Base-by-base conservation (phyloP, 2,888 invertebrate species). In the Scaptomyza cyrtandrae region DNA sequence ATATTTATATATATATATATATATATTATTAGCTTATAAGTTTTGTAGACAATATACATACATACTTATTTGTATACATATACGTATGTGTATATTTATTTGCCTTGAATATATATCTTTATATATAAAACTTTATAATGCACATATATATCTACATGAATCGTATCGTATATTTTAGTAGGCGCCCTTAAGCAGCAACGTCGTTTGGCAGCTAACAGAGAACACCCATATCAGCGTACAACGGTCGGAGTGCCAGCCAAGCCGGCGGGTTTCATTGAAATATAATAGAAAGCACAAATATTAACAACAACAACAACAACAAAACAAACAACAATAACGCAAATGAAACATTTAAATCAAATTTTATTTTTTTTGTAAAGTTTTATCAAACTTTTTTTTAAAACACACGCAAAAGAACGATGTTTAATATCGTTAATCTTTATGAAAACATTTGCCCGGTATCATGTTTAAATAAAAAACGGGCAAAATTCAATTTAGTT, bases 191-290 rank as follows among this genome's bases (percentile, higher is more conserved):
- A 92, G 93, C 94, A 94, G 94, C 95, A 94, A 95, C 96, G 96
- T 97, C 96, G 96, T 96, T 94, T 95, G 96, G 93, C 95, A 95
- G 93, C 95, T 94, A 91, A 90, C 89, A 91, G 98, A 95, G 98
- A 98, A 94, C 98, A 98, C 95, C 98, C 98, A 94, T 98, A 98
- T 95, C 97, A 97, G 95, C 97, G 98, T 95, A 96, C 97, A 78
- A 82, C 89, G 82, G 90, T 90, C 94, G 96, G 96, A 93, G 96
- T 96, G 94, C 95, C 94, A 94, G 94, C 92, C 93, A 93, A 92
- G 83, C 90, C 91, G 87, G 91, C 91, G 88, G 91, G 90, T 82
- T 91, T 90, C 85, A 91, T 91, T 88, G 91, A 91, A 75, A 91
- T 90, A 75, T 54, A 80, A 68, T 79, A 78, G 5, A 56, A 67